Evolutionary conservation across 2,113 vertebrate genomes (phyloP).

Genomic region (Theristicus caerulescens): DNA sequence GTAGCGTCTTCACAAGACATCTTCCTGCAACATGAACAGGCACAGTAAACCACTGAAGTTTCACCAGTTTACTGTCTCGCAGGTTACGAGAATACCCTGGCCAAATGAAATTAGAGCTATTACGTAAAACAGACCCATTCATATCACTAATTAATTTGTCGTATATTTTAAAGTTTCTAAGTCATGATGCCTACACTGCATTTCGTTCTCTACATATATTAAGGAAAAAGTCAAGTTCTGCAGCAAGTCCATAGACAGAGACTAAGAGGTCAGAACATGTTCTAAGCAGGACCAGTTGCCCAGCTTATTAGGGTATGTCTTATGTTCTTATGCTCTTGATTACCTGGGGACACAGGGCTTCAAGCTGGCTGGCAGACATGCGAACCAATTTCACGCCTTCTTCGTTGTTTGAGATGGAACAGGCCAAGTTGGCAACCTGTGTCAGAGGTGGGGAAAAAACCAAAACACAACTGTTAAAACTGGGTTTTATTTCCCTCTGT

Average conservation of each 20-base stretch:
- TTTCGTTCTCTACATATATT: accelerated
- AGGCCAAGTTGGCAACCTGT: conserved; percentile 97
- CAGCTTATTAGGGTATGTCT: accelerated
- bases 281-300: neutral
- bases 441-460: neutral
- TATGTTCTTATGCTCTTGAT: neutral
- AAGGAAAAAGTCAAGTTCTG: neutral
- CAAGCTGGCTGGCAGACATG: conserved; percentile 97
- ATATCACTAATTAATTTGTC: neutral
- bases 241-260: neutral
- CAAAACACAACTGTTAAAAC: neutral
- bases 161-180: neutral
- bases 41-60: neutral
- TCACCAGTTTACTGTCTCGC: neutral
- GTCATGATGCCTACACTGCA: neutral
- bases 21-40: neutral
- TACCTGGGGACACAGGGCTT: conserved; percentile 97
- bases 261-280: accelerated
- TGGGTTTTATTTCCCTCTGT: neutral
- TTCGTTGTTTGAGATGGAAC: conserved; percentile 98
- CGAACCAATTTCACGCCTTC: conserved; percentile 98
- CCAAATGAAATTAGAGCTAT: neutral
- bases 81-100: neutral
- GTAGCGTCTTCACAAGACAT: neutral
- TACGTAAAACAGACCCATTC: neutral